These are phyloP conservation scores for Atrichornis clamosus DNA, from an alignment of 2,113 vertebrate species.

Conservation along the genomic window DNA sequence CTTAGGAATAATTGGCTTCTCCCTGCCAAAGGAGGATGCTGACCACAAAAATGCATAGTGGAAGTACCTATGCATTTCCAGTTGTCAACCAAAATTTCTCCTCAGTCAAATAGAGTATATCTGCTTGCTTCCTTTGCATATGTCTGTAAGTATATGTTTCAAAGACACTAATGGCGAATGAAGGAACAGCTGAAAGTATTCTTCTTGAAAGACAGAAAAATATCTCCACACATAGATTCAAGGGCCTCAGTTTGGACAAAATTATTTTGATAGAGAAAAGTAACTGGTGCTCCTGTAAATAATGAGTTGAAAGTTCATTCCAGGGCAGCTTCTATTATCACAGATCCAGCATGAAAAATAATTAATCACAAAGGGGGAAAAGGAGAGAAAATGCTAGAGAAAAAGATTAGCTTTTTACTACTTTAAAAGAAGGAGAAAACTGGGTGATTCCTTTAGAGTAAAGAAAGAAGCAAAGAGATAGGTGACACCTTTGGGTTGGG, in stretches of 20 bases:
- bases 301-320: neutral
- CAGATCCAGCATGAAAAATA: neutral
- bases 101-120: neutral
- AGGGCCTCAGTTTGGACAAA: neutral
- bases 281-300: neutral
- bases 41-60: neutral
- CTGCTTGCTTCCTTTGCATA: neutral
- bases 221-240: neutral
- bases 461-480: neutral
- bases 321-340: neutral
- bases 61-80: neutral
- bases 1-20: neutral
- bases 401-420: neutral
- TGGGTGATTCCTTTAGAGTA: neutral
- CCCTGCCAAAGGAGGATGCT: neutral
- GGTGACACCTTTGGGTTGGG: neutral
- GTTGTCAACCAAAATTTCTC: neutral
- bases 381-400: neutral
- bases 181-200: neutral
- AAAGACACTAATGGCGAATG: neutral
- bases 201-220: neutral
- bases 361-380: neutral
- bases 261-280: neutral
- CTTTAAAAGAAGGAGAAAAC: neutral
- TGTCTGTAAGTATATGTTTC: neutral